phyloP scores from a whole-genome alignment of 2,797 vertebrate species.

The Phaenicophaeus curvirostris region DNA sequence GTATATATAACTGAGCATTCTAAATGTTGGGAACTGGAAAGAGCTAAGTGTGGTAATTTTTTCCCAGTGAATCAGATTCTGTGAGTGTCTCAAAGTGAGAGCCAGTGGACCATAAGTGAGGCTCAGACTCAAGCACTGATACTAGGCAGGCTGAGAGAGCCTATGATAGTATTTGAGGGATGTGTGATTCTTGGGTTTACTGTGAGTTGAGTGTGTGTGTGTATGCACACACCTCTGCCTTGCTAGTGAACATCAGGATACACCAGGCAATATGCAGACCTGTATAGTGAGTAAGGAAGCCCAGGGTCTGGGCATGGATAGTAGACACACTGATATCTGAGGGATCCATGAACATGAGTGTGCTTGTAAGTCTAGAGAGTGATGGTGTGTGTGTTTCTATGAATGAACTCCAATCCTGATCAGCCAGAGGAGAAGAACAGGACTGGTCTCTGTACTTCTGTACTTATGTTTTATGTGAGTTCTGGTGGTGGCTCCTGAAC shows the following conservation, averaged over 20 bases:
- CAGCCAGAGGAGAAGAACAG: background rate
- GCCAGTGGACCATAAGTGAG: background rate
- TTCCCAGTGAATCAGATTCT: background rate
- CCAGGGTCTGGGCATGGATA: background rate
- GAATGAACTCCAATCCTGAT: background rate
- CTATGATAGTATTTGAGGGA: background rate
- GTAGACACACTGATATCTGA: background rate
- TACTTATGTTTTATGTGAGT: background rate
- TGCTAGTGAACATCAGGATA: background rate
- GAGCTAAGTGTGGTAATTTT: background rate
- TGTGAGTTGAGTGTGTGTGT: background rate
- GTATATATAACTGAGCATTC: accelerated
- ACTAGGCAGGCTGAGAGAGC: background rate
- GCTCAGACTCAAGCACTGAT: background rate
- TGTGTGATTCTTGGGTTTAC: background rate
- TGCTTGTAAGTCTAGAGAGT: background rate
- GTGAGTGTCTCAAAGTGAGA: background rate
- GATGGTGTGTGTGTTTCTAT: background rate
- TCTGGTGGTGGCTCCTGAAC: background rate
- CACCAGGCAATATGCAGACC: too few relatives aligned
- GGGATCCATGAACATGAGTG: background rate
- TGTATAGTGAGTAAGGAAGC: accelerated
- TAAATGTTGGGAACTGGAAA: background rate
- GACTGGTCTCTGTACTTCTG: background rate
- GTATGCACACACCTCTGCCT: background rate